A percentile compares a stretch with the other conserved stretches of the same genome.
Conservation (phyloP, 1,140 invertebrate species). For the Cotesia glomerata region DNA sequence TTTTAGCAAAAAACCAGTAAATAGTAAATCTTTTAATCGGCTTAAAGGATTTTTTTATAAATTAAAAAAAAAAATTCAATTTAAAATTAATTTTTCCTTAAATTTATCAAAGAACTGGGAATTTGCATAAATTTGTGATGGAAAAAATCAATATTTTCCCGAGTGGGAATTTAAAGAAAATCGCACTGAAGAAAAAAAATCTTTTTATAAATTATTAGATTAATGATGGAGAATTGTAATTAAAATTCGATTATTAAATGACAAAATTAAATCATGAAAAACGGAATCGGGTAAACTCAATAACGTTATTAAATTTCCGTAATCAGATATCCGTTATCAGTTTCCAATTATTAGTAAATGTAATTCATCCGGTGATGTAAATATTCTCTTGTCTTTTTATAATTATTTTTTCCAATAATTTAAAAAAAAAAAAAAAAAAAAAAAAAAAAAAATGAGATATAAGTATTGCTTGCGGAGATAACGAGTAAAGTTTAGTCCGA, state of each 20-base stretch:
- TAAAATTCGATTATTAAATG: neutral
- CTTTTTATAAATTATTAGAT: too few species aligned
- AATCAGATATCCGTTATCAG: constrained; percentile 19
- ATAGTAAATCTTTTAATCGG: too few species aligned
- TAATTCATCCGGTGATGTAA: neutral
- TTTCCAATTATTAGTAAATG: neutral
- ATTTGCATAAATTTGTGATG: too few species aligned
- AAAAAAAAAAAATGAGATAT: neutral
- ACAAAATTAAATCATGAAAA: neutral
- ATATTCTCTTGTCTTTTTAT: too few species aligned
- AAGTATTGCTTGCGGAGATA: neutral
- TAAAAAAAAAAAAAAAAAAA: neutral
- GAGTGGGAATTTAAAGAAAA: too few species aligned
- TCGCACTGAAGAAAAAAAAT: too few species aligned
- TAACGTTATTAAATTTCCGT: neutral
- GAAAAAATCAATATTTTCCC: too few species aligned
- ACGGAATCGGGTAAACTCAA: neutral
- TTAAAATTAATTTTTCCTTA: constrained; percentile 5
- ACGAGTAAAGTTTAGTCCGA: neutral
- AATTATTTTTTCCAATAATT: too few species aligned
- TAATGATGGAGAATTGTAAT: neutral
- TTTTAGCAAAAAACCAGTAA: too few species aligned
- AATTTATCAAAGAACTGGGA: too few species aligned
- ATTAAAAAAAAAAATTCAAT: too few species aligned
- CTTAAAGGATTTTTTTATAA: too few species aligned